Percentiles rank a stretch among this genome's conserved stretches.
These are phyloP conservation scores for Xanthorhoe spadicearia DNA, from an alignment of 2,888 invertebrate species.

Conservation along the genomic window DNA sequence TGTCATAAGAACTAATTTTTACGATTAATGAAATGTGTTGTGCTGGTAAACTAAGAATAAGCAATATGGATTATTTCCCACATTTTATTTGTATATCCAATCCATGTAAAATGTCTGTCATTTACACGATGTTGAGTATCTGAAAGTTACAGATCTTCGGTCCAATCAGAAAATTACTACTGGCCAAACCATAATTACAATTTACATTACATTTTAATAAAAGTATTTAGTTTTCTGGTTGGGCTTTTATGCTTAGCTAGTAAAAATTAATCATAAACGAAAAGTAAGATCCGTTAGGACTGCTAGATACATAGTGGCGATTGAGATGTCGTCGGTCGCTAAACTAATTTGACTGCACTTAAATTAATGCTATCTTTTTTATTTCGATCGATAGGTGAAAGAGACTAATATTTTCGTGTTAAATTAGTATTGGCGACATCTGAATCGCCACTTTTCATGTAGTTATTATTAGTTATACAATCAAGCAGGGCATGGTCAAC, in stretches of 20 bases:
- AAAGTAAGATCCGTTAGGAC: slow-evolving; percentile 33
- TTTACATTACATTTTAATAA: background rate
- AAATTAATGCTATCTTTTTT: too few species aligned
- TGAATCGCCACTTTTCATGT: too few species aligned
- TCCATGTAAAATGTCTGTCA: slow-evolving; percentile 22
- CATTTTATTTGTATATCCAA: slow-evolving; percentile 17
- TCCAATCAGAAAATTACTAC: slow-evolving; percentile 12
- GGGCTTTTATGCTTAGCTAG: slow-evolving; percentile 32
- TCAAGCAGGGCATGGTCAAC: background rate
- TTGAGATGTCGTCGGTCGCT: too few species aligned
- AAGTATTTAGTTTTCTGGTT: slow-evolving; percentile 17
- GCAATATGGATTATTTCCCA: slow-evolving; percentile 7
- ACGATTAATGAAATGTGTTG: slow-evolving; percentile 11
- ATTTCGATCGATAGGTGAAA: too few species aligned
- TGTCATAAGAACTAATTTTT: too few species aligned
- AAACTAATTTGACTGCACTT: too few species aligned
- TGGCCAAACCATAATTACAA: background rate
- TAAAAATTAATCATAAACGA: slow-evolving; percentile 26
- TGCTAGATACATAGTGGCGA: slow-evolving; percentile 31
- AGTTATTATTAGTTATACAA: slow-evolving; percentile 21
- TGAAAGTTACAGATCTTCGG: slow-evolving; percentile 2
- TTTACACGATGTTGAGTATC: slow-evolving; percentile 1
- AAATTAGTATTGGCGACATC: too few species aligned
- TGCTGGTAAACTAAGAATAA: slow-evolving; percentile 19
- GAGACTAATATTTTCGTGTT: too few species aligned